Percentiles rank a stretch among this genome's conserved stretches.
phyloP scores from a whole-genome alignment of 2,888 invertebrate genomes.

The Euplagia quadripunctaria region DNA sequence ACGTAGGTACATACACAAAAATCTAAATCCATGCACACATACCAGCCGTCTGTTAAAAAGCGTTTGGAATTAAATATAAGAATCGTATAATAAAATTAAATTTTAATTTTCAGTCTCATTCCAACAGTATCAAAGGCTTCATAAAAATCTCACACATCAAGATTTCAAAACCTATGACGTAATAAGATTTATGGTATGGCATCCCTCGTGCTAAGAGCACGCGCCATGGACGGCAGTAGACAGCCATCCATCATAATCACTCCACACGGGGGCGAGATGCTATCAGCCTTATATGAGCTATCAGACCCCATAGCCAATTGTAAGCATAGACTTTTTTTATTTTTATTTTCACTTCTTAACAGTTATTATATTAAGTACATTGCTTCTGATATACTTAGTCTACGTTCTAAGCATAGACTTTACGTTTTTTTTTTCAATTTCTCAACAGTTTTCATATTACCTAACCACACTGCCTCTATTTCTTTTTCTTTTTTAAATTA shows the following conservation, averaged over 20 bases:
- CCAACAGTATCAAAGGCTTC: not conserved
- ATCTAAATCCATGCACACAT: no score
- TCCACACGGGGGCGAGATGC: not conserved
- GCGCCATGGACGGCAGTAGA: conserved; percentile 11
- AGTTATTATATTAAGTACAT: not conserved
- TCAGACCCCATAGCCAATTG: not conserved
- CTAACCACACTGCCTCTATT: no score
- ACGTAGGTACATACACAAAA: no score
- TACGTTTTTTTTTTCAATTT: no score
- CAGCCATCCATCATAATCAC: conserved; percentile 15
- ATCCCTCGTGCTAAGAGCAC: conserved; percentile 8
- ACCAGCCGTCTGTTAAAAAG: no score
- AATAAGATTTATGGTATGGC: conserved; percentile 13
- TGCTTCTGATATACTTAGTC: not conserved
- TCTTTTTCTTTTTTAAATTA: no score
- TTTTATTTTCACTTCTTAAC: not conserved
- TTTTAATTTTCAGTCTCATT: no score
- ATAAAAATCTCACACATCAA: not conserved
- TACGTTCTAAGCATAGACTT: no score
- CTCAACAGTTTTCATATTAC: no score
- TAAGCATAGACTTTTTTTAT: not conserved
- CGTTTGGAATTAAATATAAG: no score
- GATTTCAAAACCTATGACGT: not conserved
- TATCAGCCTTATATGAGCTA: not conserved
- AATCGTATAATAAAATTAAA: no score